These are phyloP conservation scores for Iphiclides podalirius DNA, from an alignment of 2,888 invertebrate genomes.

Conservation along the genomic window DNA sequence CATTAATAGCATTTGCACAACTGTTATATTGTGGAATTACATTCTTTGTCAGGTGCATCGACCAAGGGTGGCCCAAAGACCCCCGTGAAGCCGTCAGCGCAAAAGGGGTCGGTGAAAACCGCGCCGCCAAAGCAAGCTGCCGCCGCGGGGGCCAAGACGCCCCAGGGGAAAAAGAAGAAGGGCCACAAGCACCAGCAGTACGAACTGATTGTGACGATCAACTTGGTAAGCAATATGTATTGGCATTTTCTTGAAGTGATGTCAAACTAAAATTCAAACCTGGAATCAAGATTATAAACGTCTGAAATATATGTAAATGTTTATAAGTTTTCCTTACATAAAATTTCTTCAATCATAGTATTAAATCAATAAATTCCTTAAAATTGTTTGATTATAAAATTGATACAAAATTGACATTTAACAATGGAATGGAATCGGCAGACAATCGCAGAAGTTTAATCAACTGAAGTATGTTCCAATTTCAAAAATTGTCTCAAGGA, in stretches of 20 bases:
- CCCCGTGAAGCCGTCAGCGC: slow-evolving; percentile 84
- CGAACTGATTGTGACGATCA: slow-evolving; percentile 90
- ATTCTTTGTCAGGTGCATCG: slow-evolving; percentile 58
- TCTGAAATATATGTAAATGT: too few species aligned
- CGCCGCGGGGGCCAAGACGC: slow-evolving; percentile 78
- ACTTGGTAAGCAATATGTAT: slow-evolving; percentile 91
- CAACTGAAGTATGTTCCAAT: slow-evolving; percentile 19
- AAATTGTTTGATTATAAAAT: too few species aligned
- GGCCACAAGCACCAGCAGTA: slow-evolving; percentile 90
- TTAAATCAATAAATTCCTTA: too few species aligned
- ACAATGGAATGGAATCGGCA: too few species aligned
- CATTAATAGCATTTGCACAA: slow-evolving; percentile 12
- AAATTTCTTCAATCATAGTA: too few species aligned
- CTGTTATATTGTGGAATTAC: not conserved
- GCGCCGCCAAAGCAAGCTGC: slow-evolving; percentile 82
- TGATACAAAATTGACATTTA: too few species aligned
- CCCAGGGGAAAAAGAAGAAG: slow-evolving; percentile 86
- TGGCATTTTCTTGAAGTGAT: too few species aligned
- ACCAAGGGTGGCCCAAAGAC: slow-evolving; percentile 82
- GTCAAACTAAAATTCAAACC: too few species aligned
- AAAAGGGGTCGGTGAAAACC: slow-evolving; percentile 87
- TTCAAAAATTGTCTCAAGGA: slow-evolving; percentile 17
- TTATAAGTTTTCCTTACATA: too few species aligned
- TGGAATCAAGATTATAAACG: too few species aligned
- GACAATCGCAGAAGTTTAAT: slow-evolving; percentile 2